Evolutionary conservation across 2,888 invertebrate species (phyloP).

Genomic region (Abscondita cerata): DNA sequence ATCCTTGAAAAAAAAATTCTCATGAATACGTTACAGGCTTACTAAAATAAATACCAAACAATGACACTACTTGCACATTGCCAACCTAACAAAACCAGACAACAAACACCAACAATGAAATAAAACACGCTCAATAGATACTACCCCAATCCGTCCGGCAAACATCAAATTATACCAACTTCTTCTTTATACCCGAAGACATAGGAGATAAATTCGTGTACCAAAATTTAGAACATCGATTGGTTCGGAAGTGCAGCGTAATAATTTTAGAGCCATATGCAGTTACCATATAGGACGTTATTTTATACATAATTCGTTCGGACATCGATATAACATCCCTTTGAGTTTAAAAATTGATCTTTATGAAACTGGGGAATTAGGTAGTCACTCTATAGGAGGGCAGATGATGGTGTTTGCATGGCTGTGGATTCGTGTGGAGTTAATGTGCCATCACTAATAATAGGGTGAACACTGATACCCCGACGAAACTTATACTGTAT

Average conservation of each 20-base stretch:
- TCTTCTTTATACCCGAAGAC: constrained; percentile 6
- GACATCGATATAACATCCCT: constrained; percentile 53
- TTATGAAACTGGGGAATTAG: constrained; percentile 32
- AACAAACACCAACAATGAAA: constrained; percentile 61
- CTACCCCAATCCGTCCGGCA: constrained; percentile 58
- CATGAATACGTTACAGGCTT: constrained; percentile 57
- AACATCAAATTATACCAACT: constrained; percentile 51
- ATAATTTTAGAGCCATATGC: constrained; percentile 55
- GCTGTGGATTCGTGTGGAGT: constrained; percentile 58
- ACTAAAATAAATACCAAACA: constrained; percentile 60
- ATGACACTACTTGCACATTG: constrained; percentile 59
- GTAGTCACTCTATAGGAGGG: constrained; percentile 35
- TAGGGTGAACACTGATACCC: constrained; percentile 52
- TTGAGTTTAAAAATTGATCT: constrained; percentile 40
- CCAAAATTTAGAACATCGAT: constrained; percentile 1
- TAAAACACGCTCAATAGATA: constrained; percentile 61
- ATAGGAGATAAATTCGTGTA: constrained; percentile 20
- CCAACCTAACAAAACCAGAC: constrained; percentile 58
- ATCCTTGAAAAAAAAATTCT: constrained; percentile 55
- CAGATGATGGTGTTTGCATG: constrained; percentile 56
- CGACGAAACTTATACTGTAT: constrained; percentile 52
- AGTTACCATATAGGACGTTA: constrained; percentile 51
- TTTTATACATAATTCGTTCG: constrained; percentile 55
- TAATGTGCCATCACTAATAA: constrained; percentile 61
- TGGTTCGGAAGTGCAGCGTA: constrained; percentile 49